Conservation (phyloP, 2,797 vertebrate species). For the Nannoperca obscura region DNA sequence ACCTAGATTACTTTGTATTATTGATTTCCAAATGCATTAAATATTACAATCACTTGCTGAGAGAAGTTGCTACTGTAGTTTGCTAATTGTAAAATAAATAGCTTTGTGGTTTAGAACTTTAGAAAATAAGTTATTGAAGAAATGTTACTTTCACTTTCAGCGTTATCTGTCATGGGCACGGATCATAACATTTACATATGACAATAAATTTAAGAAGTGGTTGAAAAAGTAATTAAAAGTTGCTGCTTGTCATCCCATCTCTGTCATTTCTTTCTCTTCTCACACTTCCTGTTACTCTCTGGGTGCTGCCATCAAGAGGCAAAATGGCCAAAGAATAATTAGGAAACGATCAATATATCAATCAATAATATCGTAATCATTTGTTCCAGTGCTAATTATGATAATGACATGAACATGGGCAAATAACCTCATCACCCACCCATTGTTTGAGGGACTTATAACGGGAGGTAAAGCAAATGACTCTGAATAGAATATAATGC, state of each 20-base stretch:
- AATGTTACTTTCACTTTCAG: not conserved
- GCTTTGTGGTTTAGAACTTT: not conserved
- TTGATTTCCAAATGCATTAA: not conserved
- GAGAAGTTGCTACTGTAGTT: too few relatives aligned
- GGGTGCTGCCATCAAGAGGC: not conserved
- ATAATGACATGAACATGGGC: slow-evolving; percentile 22
- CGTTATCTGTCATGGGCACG: not conserved
- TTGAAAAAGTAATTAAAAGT: not conserved
- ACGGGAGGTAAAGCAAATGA: slow-evolving; percentile 29
- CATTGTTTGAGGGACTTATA: slow-evolving; percentile 29
- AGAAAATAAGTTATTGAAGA: not conserved
- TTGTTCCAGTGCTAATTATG: slow-evolving; percentile 8
- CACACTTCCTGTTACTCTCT: not conserved
- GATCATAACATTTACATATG: not conserved
- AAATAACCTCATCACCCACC: slow-evolving; percentile 15
- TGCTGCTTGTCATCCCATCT: not conserved
- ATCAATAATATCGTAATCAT: not conserved
- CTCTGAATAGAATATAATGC: slow-evolving; percentile 41
- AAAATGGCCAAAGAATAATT: not conserved
- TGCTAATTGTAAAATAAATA: not conserved
- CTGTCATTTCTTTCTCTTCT: not conserved
- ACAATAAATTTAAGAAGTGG: not conserved
- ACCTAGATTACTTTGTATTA: not conserved
- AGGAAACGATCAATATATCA: not conserved
- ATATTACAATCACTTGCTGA: not conserved